A percentile compares a stretch with the other conserved stretches of the same genome.
These are phyloP conservation scores for Macroteleia sp. DNA, from an alignment of 2,888 invertebrate genomes.

Conservation along the genomic window DNA sequence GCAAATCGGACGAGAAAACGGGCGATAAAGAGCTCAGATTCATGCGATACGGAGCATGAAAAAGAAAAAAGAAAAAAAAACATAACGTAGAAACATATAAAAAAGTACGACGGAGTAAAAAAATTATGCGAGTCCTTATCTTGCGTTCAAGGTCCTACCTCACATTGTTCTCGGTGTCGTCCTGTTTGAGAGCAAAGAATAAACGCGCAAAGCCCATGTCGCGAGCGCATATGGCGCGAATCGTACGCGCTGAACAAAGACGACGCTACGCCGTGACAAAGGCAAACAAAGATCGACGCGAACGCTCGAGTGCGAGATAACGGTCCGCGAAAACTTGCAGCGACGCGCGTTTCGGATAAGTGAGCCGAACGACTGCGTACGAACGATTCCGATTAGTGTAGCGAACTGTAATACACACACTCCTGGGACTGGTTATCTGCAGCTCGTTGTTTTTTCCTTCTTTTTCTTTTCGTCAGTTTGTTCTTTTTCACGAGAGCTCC, in stretches of 20 bases:
- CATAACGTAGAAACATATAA: no score
- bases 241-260: constrained; percentile 18
- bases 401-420: no score
- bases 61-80: background rate
- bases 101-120: no score
- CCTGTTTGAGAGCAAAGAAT: constrained; percentile 72
- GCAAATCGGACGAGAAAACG: background rate
- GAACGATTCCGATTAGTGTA: constrained; percentile 8
- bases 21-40: constrained; percentile 20
- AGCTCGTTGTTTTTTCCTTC: no score
- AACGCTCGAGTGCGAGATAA: constrained; percentile 15
- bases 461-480: no score
- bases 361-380: constrained; percentile 14
- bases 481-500: no score
- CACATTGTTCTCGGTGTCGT: constrained; percentile 69
- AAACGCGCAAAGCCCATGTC: constrained; percentile 77
- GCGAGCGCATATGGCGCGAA: constrained; percentile 71
- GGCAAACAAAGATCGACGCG: constrained; percentile 9
- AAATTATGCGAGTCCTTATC: background rate
- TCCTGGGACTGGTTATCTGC: no score
- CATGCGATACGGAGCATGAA: no score
- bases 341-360: constrained; percentile 25
- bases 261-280: constrained; percentile 11
- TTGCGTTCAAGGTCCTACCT: constrained; percentile 74
- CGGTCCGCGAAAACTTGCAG: constrained; percentile 19